Evolutionary conservation across 2,797 vertebrate species (phyloP).

Genomic region (Oophaga sylvatica): DNA sequence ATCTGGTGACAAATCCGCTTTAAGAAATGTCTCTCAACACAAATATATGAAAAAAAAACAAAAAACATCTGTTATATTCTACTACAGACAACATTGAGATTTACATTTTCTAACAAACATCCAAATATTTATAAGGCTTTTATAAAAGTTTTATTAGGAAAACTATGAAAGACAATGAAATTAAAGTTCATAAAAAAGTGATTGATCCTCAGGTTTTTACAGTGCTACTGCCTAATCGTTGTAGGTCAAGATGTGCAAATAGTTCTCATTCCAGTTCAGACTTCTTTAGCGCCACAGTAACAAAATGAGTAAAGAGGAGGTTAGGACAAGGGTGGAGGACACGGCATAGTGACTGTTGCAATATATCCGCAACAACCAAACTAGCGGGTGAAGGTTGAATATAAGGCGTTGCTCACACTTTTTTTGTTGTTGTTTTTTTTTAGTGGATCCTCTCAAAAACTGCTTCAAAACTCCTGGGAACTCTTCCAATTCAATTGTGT

Average conservation of each 20-base stretch:
- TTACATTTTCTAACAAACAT: not conserved
- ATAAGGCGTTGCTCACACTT: too few relatives aligned
- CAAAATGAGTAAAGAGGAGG: not conserved
- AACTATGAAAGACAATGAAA: not conserved
- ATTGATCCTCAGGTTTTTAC: not conserved
- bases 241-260: not conserved
- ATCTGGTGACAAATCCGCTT: too few relatives aligned
- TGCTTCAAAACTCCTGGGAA: too few relatives aligned
- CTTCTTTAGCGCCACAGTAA: not conserved
- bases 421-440: too few relatives aligned
- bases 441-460: too few relatives aligned
- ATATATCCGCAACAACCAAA: too few relatives aligned
- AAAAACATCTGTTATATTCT: not conserved
- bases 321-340: not conserved
- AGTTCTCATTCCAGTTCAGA: not conserved
- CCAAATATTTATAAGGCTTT: not conserved
- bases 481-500: too few relatives aligned
- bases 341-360: not conserved
- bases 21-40: too few relatives aligned
- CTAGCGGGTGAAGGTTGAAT: too few relatives aligned
- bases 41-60: too few relatives aligned
- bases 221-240: too few relatives aligned
- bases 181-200: not conserved
- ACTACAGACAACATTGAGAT: not conserved
- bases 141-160: too few relatives aligned